phyloP scores from a whole-genome alignment of 2,797 vertebrate genomes.

The Diplodus puntazzo region DNA sequence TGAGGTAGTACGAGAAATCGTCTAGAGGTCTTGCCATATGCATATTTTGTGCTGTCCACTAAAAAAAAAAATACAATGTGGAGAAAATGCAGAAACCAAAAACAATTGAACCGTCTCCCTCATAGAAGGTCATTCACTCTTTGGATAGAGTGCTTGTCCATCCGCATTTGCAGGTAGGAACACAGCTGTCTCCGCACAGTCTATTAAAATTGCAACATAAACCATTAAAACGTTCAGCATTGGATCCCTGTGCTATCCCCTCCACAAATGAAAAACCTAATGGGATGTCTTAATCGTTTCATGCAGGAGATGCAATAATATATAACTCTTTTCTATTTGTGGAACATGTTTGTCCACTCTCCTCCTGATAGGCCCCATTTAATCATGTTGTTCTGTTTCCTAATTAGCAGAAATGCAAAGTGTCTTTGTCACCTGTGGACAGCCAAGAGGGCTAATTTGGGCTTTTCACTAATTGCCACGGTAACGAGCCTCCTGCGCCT shows the following conservation, averaged over 20 bases:
- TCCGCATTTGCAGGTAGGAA: conserved; percentile 56
- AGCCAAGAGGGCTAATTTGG: conserved; percentile 89
- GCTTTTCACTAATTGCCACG: conserved; percentile 90
- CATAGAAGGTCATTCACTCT: conserved; percentile 25
- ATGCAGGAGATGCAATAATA: conserved; percentile 73
- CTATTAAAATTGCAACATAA: conserved; percentile 58
- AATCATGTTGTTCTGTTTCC: conserved; percentile 88
- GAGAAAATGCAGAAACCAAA: conserved; percentile 29
- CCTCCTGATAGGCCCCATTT: conserved; percentile 81
- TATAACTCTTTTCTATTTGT: conserved; percentile 78
- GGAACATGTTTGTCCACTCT: conserved; percentile 80
- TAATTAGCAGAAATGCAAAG: conserved; percentile 89
- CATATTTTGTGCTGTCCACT: conserved; percentile 53
- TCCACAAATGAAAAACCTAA: conserved; percentile 67
- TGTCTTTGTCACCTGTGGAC: conserved; percentile 90
- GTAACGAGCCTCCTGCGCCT: conserved; percentile 89
- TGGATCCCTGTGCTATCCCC: conserved; percentile 56
- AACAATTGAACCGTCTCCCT: conserved; percentile 32
- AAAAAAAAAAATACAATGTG: conserved; percentile 34
- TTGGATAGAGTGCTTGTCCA: conserved; percentile 38
- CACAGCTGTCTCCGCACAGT: conserved; percentile 51
- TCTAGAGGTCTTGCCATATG: conserved; percentile 49
- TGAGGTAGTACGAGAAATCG: conserved; percentile 42
- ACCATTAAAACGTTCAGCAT: conserved; percentile 59
- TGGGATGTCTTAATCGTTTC: conserved; percentile 76